Conservation (phyloP, 2,113 vertebrate genomes). For the mouse (Mus musculus) region GRCm39 chr2:117780001-117780500, state of each 20-base stretch:
- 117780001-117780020: conserved; percentile 52
- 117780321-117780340: neutral
- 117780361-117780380: neutral
- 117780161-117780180: neutral
- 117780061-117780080: conserved; percentile 43
- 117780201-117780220: neutral
- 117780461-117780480: neutral
- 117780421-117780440: neutral
- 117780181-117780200: neutral
- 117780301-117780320: neutral
- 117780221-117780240: neutral
- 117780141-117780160: neutral
- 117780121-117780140: neutral
- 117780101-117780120: neutral
- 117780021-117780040: neutral
- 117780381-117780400: neutral
- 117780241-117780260: neutral
- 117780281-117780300: neutral
- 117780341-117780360: neutral
- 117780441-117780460: conserved; percentile 18
- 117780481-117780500: neutral
- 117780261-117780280: neutral
- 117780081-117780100: neutral
- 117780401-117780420: neutral
- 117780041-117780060: conserved; percentile 37